phyloP scores from a whole-genome alignment of 1,140 invertebrate genomes.

The Sweltsa coloradensis region DNA sequence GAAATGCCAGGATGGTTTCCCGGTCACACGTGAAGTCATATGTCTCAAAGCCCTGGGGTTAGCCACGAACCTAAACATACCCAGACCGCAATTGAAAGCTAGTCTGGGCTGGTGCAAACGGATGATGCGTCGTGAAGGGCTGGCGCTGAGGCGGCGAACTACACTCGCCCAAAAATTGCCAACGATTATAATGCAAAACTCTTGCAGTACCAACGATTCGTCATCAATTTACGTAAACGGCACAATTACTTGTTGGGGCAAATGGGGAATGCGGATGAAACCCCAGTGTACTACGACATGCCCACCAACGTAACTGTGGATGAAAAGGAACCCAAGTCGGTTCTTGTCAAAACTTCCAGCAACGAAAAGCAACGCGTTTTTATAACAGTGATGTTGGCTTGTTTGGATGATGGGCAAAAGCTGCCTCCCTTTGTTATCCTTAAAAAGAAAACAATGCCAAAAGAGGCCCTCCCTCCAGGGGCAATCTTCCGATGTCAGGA shows the following conservation, averaged over 20 bases:
- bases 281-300: conserved; percentile 15
- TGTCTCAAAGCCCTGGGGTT: too few species aligned
- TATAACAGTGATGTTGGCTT: too few species aligned
- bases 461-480: too few species aligned
- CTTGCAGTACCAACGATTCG: conserved; percentile 4
- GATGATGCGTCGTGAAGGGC: conserved; percentile 5
- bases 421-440: too few species aligned
- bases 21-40: too few species aligned
- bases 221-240: conserved; percentile 7
- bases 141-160: conserved; percentile 1
- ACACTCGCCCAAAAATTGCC: conserved; percentile 9
- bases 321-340: conserved; percentile 11
- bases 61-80: conserved; percentile 2
- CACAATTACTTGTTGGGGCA: conserved; percentile 9
- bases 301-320: conserved; percentile 10
- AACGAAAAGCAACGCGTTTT: too few species aligned
- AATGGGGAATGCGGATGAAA: conserved; percentile 15
- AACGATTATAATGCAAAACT: conserved; percentile 13
- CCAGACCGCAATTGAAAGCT: conserved; percentile 6
- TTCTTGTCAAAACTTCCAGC: conserved; percentile 10
- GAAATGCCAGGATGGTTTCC: too few species aligned
- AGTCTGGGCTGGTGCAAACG: conserved; percentile 5
- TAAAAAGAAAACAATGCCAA: too few species aligned
- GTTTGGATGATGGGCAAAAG: too few species aligned
- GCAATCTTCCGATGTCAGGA: too few species aligned